These are phyloP conservation scores for Gymnobelideus leadbeateri DNA, from an alignment of 2,113 vertebrate species.

Conservation along the genomic window DNA sequence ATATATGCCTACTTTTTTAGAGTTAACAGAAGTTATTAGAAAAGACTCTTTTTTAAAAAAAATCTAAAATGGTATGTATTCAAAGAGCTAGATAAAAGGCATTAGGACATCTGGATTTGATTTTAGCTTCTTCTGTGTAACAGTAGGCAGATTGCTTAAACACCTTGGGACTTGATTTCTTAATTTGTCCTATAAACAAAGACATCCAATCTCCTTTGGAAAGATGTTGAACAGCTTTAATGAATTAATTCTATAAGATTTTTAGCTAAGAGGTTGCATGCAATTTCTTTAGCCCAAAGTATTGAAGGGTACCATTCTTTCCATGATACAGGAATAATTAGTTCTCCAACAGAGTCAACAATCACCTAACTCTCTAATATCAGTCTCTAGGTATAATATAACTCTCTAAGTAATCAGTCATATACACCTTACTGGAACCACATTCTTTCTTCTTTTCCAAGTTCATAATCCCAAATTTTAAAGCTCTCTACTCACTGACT, in stretches of 20 bases:
- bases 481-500: neutral
- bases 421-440: conserved; percentile 15
- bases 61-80: neutral
- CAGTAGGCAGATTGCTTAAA: neutral
- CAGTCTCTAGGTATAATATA: no score
- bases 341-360: conserved; percentile 4
- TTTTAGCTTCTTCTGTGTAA: conserved; percentile 25
- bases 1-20: neutral
- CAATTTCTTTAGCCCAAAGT: neutral
- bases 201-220: conserved; percentile 21
- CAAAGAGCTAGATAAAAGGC: neutral
- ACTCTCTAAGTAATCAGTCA: neutral
- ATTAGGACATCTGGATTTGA: neutral
- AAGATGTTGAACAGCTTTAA: neutral
- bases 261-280: conserved; percentile 14
- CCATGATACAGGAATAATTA: conserved; percentile 1
- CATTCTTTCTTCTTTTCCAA: neutral
- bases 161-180: conserved; percentile 2
- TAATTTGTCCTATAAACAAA: conserved; percentile 28
- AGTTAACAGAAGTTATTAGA: conserved; percentile 2
- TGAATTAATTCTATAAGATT: conserved; percentile 17
- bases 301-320: neutral
- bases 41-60: neutral
- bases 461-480: neutral
- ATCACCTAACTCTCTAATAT: conserved; percentile 5